A percentile compares a stretch with the other conserved stretches of the same genome.
These are phyloP conservation scores for human (Homo sapiens) DNA, from an alignment of 2,113 vertebrate genomes.

Conservation along the genomic window GRCh38 chr6:33812501-33813000, in stretches of 20 bases:
- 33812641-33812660: constrained; percentile 74
- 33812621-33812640: constrained; percentile 73
- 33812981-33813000: neutral
- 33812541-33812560: neutral
- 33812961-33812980: neutral
- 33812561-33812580: neutral
- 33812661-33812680: constrained; percentile 71
- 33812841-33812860: rapidly evolving
- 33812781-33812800: neutral
- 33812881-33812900: neutral
- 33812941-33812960: constrained; percentile 7
- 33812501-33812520: neutral
- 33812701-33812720: constrained; percentile 22
- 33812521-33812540: neutral
- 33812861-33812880: constrained; percentile 3
- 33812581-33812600: constrained; percentile 54
- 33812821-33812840: neutral
- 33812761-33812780: neutral
- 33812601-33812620: constrained; percentile 62
- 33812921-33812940: constrained; percentile 48
- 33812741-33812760: neutral
- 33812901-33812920: neutral
- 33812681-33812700: constrained; percentile 64
- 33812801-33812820: rapidly evolving
- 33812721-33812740: constrained; percentile 44